Base-by-base conservation (phyloP, 1,140 invertebrate species). In the Trichogramma pretiosum region DNA sequence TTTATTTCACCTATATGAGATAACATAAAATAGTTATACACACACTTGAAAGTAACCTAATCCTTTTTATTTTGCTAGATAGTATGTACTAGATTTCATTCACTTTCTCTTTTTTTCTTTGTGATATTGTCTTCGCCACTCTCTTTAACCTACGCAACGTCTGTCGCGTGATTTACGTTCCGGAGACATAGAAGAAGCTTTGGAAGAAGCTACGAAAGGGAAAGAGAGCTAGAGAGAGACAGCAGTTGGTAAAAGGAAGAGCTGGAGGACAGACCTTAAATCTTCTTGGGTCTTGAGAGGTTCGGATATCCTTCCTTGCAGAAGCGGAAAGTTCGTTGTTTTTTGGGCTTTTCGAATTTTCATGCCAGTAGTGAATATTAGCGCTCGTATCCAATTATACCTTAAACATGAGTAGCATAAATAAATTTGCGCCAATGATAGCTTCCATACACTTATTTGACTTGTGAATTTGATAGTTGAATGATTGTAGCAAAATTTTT, bases 151-250 rank as follows among this genome's bases (percentile, higher is more conserved):
- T 53, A 56, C 55, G 48, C 42, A 61, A 63, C 54, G 58, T 56
- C 56, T 59, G 61, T 64, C 59, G 51, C 54, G 60, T 67, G 63
- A 68, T 67, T 68, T 68, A 68, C 59, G 56, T 48, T 17, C 13
- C 30, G 32, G 48, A 40, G 40, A 60, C 64, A 64, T 63, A 63
- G 59, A 56, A 56, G 55, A 56, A 57, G 53, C 16, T n/a, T n/a
- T n/a, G n/a, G n/a, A n/a, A n/a, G n/a, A n/a, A n/a, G n/a, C n/a
- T n/a, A n/a, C n/a, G n/a, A n/a, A n/a, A 42, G 33, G 26, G 30
- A 34, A n/a, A 18, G 14, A 16, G 17, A 36, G 19, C 45, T 19
- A 30, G 22, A 30, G 37, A 22, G 46, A 18, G 9, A 22, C n/a
- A 34, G 35, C 1, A 4, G 40, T 41, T 43, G 36, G 53, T 48